Percentiles rank a stretch among this genome's conserved stretches.
These are phyloP conservation scores for Oryzias curvinotus DNA, from an alignment of 2,113 vertebrate species.

Conservation along the genomic window DNA sequence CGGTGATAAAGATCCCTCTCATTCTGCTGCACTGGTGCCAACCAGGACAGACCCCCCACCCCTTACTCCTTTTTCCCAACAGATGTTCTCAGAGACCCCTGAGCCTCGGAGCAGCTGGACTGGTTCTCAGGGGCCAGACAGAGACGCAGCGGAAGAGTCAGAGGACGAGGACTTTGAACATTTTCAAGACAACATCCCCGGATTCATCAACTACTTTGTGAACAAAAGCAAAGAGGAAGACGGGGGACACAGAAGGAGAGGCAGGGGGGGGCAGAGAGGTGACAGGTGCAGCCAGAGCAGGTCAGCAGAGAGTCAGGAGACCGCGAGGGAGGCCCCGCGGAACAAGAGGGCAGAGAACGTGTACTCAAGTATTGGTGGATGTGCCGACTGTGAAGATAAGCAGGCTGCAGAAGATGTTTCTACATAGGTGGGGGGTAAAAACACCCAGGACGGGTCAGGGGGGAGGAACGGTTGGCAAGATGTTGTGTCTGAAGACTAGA, in stretches of 20 bases:
- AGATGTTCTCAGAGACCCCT: background rate
- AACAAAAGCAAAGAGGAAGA: conserved; percentile 17
- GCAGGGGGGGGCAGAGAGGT: background rate
- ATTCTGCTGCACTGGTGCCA: background rate
- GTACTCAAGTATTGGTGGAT: conserved; percentile 27
- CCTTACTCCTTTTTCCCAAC: background rate
- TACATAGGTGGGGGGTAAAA: conserved; percentile 34
- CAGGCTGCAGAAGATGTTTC: conserved; percentile 37
- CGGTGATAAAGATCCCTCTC: conserved; percentile 3
- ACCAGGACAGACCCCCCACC: background rate
- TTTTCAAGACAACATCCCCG: conserved; percentile 73
- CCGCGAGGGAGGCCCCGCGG: background rate
- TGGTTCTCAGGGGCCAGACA: background rate
- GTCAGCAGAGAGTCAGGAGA: conserved; percentile 12
- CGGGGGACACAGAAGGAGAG: background rate
- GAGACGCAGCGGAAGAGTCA: background rate
- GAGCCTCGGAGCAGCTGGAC: conserved; percentile 12
- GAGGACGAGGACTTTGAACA: conserved; percentile 24
- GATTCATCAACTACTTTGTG: conserved; percentile 73
- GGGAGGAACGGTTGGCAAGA: conserved; percentile 65
- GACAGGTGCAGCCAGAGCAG: background rate
- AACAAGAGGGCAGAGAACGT: conserved; percentile 9
- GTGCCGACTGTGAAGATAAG: conserved; percentile 49
- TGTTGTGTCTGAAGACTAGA: conserved; percentile 48
- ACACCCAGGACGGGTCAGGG: conserved; percentile 51